Conservation (phyloP, 1,140 invertebrate species). For the Nasonia vitripennis region DNA sequence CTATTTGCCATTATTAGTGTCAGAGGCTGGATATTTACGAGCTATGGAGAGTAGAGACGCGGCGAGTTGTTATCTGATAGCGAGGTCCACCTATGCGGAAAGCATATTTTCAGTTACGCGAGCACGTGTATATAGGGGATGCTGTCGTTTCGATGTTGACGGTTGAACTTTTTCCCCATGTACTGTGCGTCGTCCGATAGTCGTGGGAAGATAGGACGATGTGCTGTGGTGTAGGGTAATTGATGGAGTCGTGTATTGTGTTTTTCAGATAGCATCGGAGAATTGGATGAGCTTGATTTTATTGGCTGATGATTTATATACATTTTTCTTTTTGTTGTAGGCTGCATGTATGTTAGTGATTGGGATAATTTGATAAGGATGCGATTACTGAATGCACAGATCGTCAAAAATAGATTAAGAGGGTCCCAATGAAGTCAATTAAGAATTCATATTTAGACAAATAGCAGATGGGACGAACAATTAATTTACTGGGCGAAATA, state of each 20-base stretch:
- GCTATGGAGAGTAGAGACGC: too few relatives aligned
- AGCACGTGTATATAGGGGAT: background rate
- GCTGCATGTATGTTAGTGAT: background rate
- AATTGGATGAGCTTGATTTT: background rate
- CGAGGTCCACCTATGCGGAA: background rate
- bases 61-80: background rate
- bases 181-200: background rate
- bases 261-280: background rate
- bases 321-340: background rate
- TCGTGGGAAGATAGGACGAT: background rate
- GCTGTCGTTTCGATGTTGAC: background rate
- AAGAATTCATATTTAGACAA: too few relatives aligned
- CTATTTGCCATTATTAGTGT: conserved; percentile 45
- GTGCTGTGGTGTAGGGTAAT: background rate
- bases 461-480: too few relatives aligned
- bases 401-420: too few relatives aligned
- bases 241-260: background rate
- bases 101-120: conserved; percentile 28
- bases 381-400: too few relatives aligned
- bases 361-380: too few relatives aligned
- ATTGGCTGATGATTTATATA: background rate
- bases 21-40: conserved; percentile 35
- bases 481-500: too few relatives aligned
- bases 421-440: too few relatives aligned
- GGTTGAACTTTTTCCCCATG: background rate